phyloP scores from a whole-genome alignment of 2,888 invertebrate species.

The Drosophila tanythrix region DNA sequence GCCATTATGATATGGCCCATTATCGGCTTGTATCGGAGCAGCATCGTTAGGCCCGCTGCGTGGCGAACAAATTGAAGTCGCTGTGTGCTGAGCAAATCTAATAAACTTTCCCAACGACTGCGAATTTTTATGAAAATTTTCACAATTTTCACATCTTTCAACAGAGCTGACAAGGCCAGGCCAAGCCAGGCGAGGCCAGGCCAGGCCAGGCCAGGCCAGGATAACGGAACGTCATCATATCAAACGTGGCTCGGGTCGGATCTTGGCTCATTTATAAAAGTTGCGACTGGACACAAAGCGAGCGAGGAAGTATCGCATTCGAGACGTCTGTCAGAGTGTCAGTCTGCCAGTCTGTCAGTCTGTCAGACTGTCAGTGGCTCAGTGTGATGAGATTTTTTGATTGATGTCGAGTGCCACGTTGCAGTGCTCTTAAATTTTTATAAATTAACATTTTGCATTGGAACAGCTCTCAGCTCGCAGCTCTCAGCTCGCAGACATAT shows the following conservation, averaged over 20 bases:
- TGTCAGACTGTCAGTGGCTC: conserved; percentile 61
- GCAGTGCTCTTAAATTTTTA: conserved; percentile 76
- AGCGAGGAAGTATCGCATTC: conserved; percentile 4
- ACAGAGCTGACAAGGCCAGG: conserved; percentile 30
- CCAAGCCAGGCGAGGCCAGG: conserved; percentile 4
- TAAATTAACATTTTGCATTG: conserved; percentile 81
- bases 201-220: conserved; percentile 1
- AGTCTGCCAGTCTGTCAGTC: conserved; percentile 28
- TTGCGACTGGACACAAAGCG: conserved; percentile 27
- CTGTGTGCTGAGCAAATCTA: conserved; percentile 47
- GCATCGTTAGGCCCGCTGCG: conserved; percentile 65
- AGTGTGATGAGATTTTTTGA: conserved; percentile 67
- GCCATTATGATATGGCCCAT: conserved; percentile 3
- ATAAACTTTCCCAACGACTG: conserved; percentile 51
- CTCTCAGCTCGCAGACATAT: conserved; percentile 63
- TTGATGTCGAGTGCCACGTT: conserved; percentile 73
- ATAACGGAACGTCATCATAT: conserved; percentile 12
- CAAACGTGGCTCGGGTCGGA: conserved; percentile 1
- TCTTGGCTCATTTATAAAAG: conserved; percentile 60
- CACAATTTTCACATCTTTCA: conserved; percentile 55
- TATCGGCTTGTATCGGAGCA: conserved; percentile 28
- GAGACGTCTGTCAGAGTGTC: conserved; percentile 34
- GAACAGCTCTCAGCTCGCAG: background rate
- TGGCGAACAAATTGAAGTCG: conserved; percentile 61
- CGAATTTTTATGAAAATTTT: conserved; percentile 49